Conservation (phyloP, 2,113 vertebrate species). For the Solea senegalensis region DNA sequence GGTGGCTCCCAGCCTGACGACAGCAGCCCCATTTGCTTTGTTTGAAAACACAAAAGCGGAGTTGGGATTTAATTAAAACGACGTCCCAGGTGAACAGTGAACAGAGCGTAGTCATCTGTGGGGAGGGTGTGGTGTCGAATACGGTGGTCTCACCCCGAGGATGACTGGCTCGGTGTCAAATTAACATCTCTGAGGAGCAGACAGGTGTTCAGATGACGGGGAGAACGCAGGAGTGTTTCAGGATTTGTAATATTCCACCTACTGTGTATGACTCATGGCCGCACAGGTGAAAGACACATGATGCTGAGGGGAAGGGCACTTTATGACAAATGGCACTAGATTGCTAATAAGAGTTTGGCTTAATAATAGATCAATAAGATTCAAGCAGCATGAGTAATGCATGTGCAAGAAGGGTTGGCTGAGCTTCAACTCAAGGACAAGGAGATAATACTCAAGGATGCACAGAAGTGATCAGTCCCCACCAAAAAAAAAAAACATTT, state of each 20-base stretch:
- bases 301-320: constrained; percentile 58
- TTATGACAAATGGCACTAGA: constrained; percentile 55
- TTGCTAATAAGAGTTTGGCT: constrained; percentile 58
- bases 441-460: neutral
- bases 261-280: constrained; percentile 39
- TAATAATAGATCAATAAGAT: constrained; percentile 67
- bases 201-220: constrained; percentile 50
- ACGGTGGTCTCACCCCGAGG: neutral
- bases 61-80: constrained; percentile 67
- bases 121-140: neutral
- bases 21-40: constrained; percentile 48
- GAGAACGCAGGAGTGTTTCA: constrained; percentile 30
- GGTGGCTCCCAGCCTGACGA: constrained; percentile 27
- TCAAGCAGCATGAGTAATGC: constrained; percentile 58
- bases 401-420: constrained; percentile 20
- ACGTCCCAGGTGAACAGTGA: constrained; percentile 66
- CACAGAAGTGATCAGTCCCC: too few species aligned
- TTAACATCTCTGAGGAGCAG: constrained; percentile 29
- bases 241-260: constrained; percentile 19
- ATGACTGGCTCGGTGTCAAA: constrained; percentile 37
- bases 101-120: constrained; percentile 60
- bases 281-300: constrained; percentile 25
- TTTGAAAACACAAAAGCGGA: constrained; percentile 60
- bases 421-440: constrained; percentile 49
- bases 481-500: neutral